Evolutionary conservation across 2,113 vertebrate genomes (phyloP), one percentile per base, ranked within the genome.

Genomic region (Aegithalos caudatus): DNA sequence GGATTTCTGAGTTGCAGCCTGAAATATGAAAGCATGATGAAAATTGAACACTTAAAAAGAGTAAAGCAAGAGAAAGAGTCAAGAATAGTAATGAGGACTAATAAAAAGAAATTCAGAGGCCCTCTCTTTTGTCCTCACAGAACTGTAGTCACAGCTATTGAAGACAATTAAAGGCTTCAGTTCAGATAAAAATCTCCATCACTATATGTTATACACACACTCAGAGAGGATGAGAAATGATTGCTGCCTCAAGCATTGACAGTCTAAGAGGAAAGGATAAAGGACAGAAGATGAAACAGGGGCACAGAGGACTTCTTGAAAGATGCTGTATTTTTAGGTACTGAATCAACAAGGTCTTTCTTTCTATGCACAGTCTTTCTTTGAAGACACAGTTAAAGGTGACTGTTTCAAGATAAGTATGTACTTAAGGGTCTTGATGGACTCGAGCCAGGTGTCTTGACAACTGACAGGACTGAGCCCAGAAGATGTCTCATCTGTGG

Each of bases 71-170:
- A 86, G 38, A 57, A 83, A 89, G 53, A 83, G 40, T 33, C 24
- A 77, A 90, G 79, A 95, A 90, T 95, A 93, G 91, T 86, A 90
- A 96, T 76, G 35, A 95, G 40, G 24, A 44, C 51, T 88, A 62
- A 58, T 64, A 74, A 72, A 85, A 88, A 69, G 23, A 65, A 94
- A 89, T 37, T 7, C 53, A 61, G 14, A 56, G 11, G 35, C 21
- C 15, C 11, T 81, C n/a, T 65, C 33, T 91, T 86, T 82, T 81
- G 51, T 92, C 54, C 66, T 94, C n/a, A 69, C 67, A 67, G 31
- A 90, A 56, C 44, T 65, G 20, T 48, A 92, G 71, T 69, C 67
- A 81, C 20, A 70, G 38, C 76, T 77, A 64, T 10, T 78, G 85
- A 94, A 83, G 71, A 70, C 85, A 95, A 92, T 73, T 90, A 93